Evolutionary conservation across 2,888 invertebrate species (phyloP), one percentile per base, ranked within the genome.

Genomic region (Arctia plantaginis): DNA sequence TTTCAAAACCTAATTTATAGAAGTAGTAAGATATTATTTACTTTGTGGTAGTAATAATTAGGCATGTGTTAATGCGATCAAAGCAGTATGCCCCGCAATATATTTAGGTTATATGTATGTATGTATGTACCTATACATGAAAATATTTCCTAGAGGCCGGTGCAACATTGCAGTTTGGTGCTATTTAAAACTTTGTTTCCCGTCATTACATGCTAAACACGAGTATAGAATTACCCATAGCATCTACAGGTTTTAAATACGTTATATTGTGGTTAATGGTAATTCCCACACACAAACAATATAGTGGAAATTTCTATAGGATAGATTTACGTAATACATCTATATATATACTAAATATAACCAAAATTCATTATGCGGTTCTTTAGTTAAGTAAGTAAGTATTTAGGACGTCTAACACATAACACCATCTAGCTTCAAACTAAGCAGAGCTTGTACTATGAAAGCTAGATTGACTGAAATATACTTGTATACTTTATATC

Each of bases 151-250:
- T 69, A 65, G 30, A 69, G 39, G n/a, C 13, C 20, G 51, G 20
- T 65, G 69, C 64, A 69, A 39, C 20, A 65, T 59, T 73, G 65
- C 69, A 73, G 51, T 35, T 51, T 51, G 69, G 51, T 69, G 73
- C 68, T 73, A 69, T 73, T 51, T 73, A 69, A 73, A 69, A 69
- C 69, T 47, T 20, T 68, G 65, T 39, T 47, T 69, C 69, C 69
- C 51, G 65, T 69, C 20, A 30, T 70, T 13, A 30, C 23, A 70
- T 27, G 30, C 62, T 23, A 30, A 62, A 70, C 62, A 70, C 39
- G 41, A 62, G 27, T 70, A 62, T 62, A 62, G 30, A 70, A 62
- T 62, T 70, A 41, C 62, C 59, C 30, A 41, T 44, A 27, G 65
- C 13, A 65, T 47, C 64, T 65, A 33, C 44, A 27, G n/a, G 33